Evolutionary conservation across 2,113 vertebrate genomes (phyloP).

Genomic region (Nesoenas mayeri): DNA sequence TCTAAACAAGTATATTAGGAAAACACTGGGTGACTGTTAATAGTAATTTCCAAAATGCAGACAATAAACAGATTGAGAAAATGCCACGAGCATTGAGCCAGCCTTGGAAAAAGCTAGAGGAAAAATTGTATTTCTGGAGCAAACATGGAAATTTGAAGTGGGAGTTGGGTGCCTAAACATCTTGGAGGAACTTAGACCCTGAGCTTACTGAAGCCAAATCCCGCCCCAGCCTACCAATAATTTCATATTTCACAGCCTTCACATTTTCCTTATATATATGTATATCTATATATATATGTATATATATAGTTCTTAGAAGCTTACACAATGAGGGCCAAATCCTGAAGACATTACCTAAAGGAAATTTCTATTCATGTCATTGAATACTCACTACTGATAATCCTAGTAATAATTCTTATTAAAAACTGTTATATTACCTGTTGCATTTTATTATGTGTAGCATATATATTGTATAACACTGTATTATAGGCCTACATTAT

Average conservation of each 20-base stretch:
- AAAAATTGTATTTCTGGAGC: slow-evolving; percentile 18
- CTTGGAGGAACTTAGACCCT: slow-evolving; percentile 16
- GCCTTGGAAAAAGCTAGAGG: slow-evolving; percentile 6
- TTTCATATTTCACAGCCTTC: slow-evolving; percentile 11
- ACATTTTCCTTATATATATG: not conserved
- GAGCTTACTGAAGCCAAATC: slow-evolving; percentile 7
- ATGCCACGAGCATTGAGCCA: not conserved
- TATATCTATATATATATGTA: too few species aligned
- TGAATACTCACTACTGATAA: slow-evolving; percentile 3
- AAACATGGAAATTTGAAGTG: slow-evolving; percentile 28
- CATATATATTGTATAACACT: not conserved
- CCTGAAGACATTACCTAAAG: slow-evolving; percentile 18
- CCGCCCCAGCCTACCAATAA: slow-evolving; percentile 3
- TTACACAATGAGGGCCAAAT: not conserved
- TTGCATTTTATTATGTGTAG: not conserved
- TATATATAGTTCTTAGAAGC: not conserved
- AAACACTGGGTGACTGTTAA: not conserved
- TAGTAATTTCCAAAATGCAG: not conserved
- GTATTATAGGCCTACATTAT: not conserved
- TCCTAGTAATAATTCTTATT: not conserved
- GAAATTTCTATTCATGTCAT: not conserved
- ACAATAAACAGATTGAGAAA: slow-evolving; percentile 12
- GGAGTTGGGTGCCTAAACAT: not conserved
- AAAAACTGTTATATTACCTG: not conserved
- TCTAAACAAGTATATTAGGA: not conserved